Evolutionary conservation across 2,797 vertebrate genomes (phyloP), one percentile per base, ranked within the genome.

Genomic region (Acipenser transmontanus): DNA sequence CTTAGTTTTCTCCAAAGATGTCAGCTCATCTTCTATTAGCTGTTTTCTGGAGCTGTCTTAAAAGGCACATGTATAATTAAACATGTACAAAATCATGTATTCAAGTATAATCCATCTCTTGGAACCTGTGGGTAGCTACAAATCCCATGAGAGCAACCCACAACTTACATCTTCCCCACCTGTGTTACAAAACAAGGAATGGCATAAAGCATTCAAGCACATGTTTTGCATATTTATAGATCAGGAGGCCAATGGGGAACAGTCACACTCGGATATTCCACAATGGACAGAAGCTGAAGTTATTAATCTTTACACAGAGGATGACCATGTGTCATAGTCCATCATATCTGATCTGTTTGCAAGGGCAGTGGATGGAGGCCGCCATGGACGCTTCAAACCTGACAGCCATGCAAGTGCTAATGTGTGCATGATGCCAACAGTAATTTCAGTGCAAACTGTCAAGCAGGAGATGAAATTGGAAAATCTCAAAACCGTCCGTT

Each of bases 331-430:
- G 85, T 78, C 68, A 74, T 77, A 69, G 14, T 86, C 81, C 84
- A 73, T 90, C 82, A 79, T 74, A 74, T 88, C 87, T 86, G 82
- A 81, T 78, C 77, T 80, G 74, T 70, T 73, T 78, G 68, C 6
- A n/a, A 49, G 6, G 8, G 65, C 56, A 47, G 2, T n/a, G 49
- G n/a, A 61, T 2, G 72, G 34, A n/a, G 34, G 54, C 64, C 64
- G 76, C 68, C 1, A 1, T 61, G 4, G 65, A 50, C 62, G 13
- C 62, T 48, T 71, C 60, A 69, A 61, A 62, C 12, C 59, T 68
- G 65, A 64, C 54, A 50, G 70, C 70, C 12, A 1, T 67, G 65
- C 63, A 61, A 7, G 72, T 47, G 72, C 13, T 69, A 69, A 66
- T 67, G 13, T 59, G 50, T 62, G 49, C 65, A 70, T 72, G 62